Evolutionary conservation across 2,888 invertebrate genomes (phyloP).

Genomic region (Tenthredo scrophulariae): DNA sequence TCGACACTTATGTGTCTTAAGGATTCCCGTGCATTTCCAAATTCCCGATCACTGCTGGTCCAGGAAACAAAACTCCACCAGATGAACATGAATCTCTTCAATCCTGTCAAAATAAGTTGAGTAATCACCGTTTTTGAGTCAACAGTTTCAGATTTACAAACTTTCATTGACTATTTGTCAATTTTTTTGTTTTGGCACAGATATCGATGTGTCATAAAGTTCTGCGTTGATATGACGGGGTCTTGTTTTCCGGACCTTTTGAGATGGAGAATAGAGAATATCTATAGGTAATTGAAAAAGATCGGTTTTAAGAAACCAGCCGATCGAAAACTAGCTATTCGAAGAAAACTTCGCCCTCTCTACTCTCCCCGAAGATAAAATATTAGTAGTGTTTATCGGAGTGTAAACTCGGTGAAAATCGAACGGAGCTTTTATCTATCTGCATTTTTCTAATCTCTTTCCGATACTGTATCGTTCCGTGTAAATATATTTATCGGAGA

Average conservation of each 20-base stretch:
- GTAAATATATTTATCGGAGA: neutral
- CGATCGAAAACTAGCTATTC: neutral
- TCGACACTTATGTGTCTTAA: too few relatives aligned
- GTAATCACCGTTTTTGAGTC: neutral
- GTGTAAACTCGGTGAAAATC: neutral
- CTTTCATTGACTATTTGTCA: neutral
- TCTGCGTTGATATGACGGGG: too few relatives aligned
- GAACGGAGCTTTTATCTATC: conserved; percentile 17
- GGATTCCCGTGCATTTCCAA: too few relatives aligned
- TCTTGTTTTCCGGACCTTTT: too few relatives aligned
- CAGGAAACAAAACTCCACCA: neutral
- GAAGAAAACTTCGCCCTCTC: neutral
- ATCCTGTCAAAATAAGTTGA: neutral
- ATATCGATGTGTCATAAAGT: too few relatives aligned
- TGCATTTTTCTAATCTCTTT: conserved; percentile 39
- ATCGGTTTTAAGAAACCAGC: neutral
- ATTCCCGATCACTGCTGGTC: neutral
- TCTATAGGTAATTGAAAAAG: neutral
- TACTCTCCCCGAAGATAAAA: neutral
- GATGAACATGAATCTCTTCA: too few relatives aligned
- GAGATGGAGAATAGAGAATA: neutral
- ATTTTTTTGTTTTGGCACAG: neutral
- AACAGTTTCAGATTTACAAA: neutral
- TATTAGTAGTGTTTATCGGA: neutral
- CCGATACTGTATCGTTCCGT: conserved; percentile 2